These are phyloP conservation scores for Drosophila parabipectinata DNA, from an alignment of 1,140 invertebrate genomes.

Conservation along the genomic window DNA sequence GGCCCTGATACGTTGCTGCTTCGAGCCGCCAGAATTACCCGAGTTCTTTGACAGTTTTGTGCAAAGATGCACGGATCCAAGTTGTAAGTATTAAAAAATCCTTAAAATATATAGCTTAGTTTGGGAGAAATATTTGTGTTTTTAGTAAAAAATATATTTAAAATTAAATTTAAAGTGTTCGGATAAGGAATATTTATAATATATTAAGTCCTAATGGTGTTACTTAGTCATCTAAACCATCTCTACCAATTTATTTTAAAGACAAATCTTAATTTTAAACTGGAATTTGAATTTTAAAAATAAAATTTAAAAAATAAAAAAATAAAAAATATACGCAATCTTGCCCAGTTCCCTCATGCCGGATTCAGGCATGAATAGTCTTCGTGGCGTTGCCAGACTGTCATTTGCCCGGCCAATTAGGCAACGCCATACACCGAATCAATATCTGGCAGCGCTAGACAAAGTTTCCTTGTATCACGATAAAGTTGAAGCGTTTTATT, in stretches of 20 bases:
- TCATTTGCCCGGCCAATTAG: not conserved
- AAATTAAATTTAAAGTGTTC: not conserved
- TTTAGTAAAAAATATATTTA: not conserved
- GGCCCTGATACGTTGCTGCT: constrained; percentile 91
- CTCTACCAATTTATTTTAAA: too few species aligned
- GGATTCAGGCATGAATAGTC: not conserved
- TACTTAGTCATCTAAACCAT: not conserved
- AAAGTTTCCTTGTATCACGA: constrained; percentile 16
- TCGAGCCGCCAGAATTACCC: constrained; percentile 88
- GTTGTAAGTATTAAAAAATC: constrained; percentile 87
- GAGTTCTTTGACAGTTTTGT: constrained; percentile 90
- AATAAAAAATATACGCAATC: not conserved
- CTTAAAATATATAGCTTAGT: not conserved
- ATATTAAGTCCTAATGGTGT: not conserved
- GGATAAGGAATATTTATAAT: not conserved
- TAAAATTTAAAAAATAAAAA: too few species aligned
- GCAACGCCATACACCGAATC: not conserved
- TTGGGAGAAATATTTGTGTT: not conserved
- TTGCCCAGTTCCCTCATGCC: not conserved
- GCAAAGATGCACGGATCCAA: constrained; percentile 91
- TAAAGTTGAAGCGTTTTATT: constrained; percentile 53
- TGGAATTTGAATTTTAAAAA: too few species aligned
- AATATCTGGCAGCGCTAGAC: not conserved
- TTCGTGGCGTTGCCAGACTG: not conserved
- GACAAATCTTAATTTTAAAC: too few species aligned